phyloP scores from a whole-genome alignment of 2,113 vertebrate species.

The Neolamprologus modestus region DNA sequence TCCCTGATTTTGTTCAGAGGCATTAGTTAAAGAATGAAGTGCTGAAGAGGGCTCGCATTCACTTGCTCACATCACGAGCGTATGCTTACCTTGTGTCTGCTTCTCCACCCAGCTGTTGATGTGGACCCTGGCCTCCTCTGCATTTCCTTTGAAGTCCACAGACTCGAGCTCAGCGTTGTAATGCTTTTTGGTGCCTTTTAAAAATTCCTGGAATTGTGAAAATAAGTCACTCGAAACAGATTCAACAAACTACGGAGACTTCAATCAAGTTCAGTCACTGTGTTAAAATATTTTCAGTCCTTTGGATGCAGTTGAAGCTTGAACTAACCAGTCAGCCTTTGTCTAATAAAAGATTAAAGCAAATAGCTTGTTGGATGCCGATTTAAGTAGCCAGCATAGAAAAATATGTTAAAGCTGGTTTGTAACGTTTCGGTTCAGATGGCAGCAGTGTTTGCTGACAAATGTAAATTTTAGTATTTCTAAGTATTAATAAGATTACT shows the following conservation, averaged over 20 bases:
- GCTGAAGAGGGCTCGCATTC: not conserved
- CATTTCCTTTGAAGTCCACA: constrained; percentile 44
- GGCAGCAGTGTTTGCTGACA: not conserved
- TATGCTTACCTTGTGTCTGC: constrained; percentile 54
- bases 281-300: not conserved
- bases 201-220: constrained; percentile 50
- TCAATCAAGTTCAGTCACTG: not conserved
- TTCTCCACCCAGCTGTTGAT: constrained; percentile 72
- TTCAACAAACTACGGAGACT: not conserved
- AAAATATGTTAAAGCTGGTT: not conserved
- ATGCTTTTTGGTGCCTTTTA: constrained; percentile 25
- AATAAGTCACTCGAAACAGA: not conserved
- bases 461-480: not conserved
- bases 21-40: not conserved
- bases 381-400: not conserved
- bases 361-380: not conserved
- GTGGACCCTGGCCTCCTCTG: constrained; percentile 37
- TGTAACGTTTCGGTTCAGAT: not conserved
- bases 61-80: not conserved
- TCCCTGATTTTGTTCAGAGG: not conserved
- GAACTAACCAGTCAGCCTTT: not conserved
- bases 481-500: not conserved
- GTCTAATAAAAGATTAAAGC: not conserved
- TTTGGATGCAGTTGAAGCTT: not conserved
- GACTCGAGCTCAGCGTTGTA: constrained; percentile 57